These are phyloP conservation scores for Virgularia gustaviana DNA, from an alignment of 92 coral and sea anemone genomes.

Conservation along the genomic window DNA sequence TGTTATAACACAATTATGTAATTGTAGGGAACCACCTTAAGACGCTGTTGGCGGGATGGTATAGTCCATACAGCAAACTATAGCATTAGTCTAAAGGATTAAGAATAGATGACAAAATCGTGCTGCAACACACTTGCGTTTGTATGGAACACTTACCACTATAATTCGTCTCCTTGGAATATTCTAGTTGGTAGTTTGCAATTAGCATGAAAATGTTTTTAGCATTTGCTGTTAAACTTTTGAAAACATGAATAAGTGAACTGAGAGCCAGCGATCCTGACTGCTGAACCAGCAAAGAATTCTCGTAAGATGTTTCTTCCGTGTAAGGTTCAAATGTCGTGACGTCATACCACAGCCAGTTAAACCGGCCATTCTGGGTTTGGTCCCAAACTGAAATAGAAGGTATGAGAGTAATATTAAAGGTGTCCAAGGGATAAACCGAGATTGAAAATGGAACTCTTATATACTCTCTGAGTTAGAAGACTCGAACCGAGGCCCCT, in stretches of 20 bases:
- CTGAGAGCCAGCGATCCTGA: constrained; percentile 89
- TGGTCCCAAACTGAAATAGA: constrained; percentile 97
- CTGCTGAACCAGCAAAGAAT: constrained; percentile 88
- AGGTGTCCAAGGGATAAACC: too few relatives aligned
- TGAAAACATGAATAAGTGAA: constrained; percentile 86
- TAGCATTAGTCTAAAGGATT: too few relatives aligned
- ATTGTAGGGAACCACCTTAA: too few relatives aligned
- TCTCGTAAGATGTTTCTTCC: constrained; percentile 95
- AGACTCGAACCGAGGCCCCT: too few relatives aligned
- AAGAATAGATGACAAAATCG: background rate
- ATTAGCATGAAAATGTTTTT: constrained; percentile 76
- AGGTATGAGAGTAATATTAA: too few relatives aligned
- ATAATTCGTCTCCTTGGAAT: constrained; percentile 74
- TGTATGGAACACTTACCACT: constrained; percentile 52
- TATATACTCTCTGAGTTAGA: too few relatives aligned
- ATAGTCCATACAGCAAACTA: too few relatives aligned
- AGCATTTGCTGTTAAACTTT: constrained; percentile 87
- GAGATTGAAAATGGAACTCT: too few relatives aligned
- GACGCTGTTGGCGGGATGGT: too few relatives aligned
- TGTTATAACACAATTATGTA: too few relatives aligned
- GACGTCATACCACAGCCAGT: constrained; percentile 96
- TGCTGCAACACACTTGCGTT: background rate
- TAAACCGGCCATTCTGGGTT: constrained; percentile 81
- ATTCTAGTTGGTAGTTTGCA: constrained; percentile 73
- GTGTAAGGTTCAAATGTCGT: constrained; percentile 88